Conservation (phyloP, 1,140 invertebrate species). For the Tigriopus japonicus region DNA sequence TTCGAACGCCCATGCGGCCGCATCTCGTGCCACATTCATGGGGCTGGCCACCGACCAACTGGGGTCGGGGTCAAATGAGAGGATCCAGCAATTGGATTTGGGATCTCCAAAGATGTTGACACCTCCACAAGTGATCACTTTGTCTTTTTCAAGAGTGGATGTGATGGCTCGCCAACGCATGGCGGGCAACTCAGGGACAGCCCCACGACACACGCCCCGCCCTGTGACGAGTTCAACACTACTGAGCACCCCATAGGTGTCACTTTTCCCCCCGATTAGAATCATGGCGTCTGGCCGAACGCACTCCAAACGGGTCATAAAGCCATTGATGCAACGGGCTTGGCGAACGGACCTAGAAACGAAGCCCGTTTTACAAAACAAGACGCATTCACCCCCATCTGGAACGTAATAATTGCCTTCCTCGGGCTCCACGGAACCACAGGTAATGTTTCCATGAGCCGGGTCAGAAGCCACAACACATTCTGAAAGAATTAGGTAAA, state of each 20-base stretch:
- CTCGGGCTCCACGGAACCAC: background rate
- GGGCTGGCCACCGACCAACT: background rate
- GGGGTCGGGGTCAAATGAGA: background rate
- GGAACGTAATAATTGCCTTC: background rate
- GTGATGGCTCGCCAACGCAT: conserved; percentile 7
- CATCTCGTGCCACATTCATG: conserved; percentile 3
- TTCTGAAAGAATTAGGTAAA: no score
- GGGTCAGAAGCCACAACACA: background rate
- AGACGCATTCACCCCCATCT: background rate
- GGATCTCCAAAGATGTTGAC: conserved; percentile 4
- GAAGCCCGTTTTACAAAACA: background rate
- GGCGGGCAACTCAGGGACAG: background rate
- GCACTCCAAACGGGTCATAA: background rate
- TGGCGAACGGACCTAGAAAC: background rate
- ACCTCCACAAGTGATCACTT: conserved; percentile 6
- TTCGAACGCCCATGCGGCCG: conserved; percentile 4
- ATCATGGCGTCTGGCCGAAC: conserved; percentile 3
- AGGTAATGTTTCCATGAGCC: background rate
- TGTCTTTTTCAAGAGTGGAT: background rate
- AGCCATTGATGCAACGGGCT: background rate
- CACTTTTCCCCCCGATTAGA: conserved; percentile 1
- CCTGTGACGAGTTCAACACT: conserved; percentile 9
- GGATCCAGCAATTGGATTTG: conserved; percentile 6
- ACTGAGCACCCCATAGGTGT: conserved; percentile 8
- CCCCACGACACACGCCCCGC: background rate